These are phyloP conservation scores for Drosophila emarginata DNA, from an alignment of 2,888 invertebrate species.

Conservation along the genomic window DNA sequence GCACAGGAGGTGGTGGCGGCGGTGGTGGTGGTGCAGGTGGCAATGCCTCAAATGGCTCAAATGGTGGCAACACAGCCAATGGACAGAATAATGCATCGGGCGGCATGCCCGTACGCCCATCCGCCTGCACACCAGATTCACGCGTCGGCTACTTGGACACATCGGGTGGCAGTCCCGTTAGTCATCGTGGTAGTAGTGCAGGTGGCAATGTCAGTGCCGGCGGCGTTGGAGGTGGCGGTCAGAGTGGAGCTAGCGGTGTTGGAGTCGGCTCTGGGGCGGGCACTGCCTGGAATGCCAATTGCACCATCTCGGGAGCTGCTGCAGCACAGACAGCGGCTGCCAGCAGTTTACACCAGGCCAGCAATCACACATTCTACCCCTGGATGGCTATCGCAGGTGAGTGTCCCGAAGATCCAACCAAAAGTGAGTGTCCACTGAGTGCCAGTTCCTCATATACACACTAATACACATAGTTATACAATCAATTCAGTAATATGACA, in stretches of 20 bases:
- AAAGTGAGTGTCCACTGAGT: slow-evolving; percentile 64
- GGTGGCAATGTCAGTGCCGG: slow-evolving; percentile 81
- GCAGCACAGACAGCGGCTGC: slow-evolving; percentile 90
- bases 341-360: slow-evolving; percentile 94
- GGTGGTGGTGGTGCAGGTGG: slow-evolving; percentile 84
- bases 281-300: slow-evolving; percentile 93
- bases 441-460: slow-evolving; percentile 22
- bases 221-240: slow-evolving; percentile 86
- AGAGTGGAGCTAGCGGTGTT: slow-evolving; percentile 86
- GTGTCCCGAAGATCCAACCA: slow-evolving; percentile 81
- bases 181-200: slow-evolving; percentile 87
- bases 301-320: slow-evolving; percentile 90
- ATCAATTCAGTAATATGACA: neutral
- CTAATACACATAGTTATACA: no score
- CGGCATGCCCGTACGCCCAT: slow-evolving; percentile 88
- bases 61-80: slow-evolving; percentile 82
- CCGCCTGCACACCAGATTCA: slow-evolving; percentile 95
- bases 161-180: slow-evolving; percentile 88
- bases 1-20: slow-evolving; percentile 85
- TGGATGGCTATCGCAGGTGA: slow-evolving; percentile 99
- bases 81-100: slow-evolving; percentile 84
- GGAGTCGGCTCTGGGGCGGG: slow-evolving; percentile 84
- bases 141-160: slow-evolving; percentile 91
- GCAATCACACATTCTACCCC: slow-evolving; percentile 97
- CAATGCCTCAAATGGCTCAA: slow-evolving; percentile 72